Evolutionary conservation across 2,113 vertebrate genomes (phyloP).

Genomic region (Carassius auratus): DNA sequence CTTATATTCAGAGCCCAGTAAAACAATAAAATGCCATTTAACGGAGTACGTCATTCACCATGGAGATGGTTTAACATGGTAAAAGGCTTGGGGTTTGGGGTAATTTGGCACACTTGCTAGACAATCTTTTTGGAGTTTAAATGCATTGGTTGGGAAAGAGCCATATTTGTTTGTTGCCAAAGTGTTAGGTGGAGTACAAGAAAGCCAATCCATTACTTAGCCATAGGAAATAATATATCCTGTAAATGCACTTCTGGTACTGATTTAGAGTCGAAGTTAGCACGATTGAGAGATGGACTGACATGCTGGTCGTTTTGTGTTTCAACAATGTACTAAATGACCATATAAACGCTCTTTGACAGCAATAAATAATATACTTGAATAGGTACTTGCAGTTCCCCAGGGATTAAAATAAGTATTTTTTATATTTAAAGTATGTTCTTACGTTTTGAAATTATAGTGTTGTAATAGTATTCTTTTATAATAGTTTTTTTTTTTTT

Average conservation of each 20-base stretch:
- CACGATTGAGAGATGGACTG: constrained; percentile 45
- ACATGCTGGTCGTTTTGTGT: constrained; percentile 53
- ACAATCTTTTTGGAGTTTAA: constrained; percentile 23
- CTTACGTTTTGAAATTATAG: constrained; percentile 60
- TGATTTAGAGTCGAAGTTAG: constrained; percentile 61
- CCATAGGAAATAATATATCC: constrained; percentile 48
- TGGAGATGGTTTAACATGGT: constrained; percentile 38
- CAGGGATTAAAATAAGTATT: constrained; percentile 49
- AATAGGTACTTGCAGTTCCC: constrained; percentile 59
- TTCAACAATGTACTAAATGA: constrained; percentile 59
- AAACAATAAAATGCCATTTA: constrained; percentile 41
- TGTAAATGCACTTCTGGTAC: constrained; percentile 54
- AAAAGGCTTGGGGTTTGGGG: constrained; percentile 25
- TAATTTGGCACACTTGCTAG: constrained; percentile 43
- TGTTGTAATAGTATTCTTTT: background rate
- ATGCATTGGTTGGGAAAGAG: constrained; percentile 15
- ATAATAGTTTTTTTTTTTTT: background rate
- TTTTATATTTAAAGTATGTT: constrained; percentile 52
- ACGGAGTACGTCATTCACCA: constrained; percentile 33
- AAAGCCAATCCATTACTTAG: constrained; percentile 58
- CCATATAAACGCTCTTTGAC: constrained; percentile 63
- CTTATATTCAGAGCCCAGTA: constrained; percentile 34
- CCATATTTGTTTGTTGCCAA: constrained; percentile 30
- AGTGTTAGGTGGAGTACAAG: constrained; percentile 21
- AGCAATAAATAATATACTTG: constrained; percentile 66